These are phyloP conservation scores for Cephus spinipes DNA, from an alignment of 2,888 invertebrate genomes.

Conservation along the genomic window DNA sequence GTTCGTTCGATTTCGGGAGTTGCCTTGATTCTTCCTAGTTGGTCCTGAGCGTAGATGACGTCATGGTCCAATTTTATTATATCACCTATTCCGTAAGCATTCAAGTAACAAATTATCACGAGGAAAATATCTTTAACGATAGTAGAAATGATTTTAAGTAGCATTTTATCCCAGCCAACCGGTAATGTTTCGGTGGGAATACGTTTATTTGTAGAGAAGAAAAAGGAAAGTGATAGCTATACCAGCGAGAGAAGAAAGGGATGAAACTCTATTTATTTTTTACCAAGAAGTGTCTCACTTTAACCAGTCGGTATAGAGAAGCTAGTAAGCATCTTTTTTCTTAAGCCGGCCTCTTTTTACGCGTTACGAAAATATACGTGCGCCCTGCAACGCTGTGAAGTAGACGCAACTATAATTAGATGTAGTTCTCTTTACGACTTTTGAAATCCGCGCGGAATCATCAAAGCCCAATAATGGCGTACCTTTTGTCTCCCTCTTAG, in stretches of 20 bases:
- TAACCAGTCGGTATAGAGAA: not conserved
- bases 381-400: not conserved
- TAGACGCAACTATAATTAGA: not conserved
- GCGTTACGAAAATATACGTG: slow-evolving; percentile 4
- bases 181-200: not conserved
- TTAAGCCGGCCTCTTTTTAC: not conserved
- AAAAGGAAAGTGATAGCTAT: not conserved
- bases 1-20: not conserved
- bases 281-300: slow-evolving; percentile 2
- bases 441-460: not conserved
- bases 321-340: not conserved
- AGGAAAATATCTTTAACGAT: not conserved
- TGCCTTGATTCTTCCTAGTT: not conserved
- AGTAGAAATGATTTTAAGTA: not conserved
- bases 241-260: not conserved
- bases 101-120: not conserved
- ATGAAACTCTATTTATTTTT: not conserved
- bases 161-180: not conserved
- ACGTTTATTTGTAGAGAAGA: not conserved
- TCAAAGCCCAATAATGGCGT: not conserved
- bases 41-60: not conserved
- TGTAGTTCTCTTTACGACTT: not conserved
- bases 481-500: not conserved
- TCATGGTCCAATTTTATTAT: not conserved
- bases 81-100: not conserved